phyloP scores from a whole-genome alignment of 2,888 invertebrate genomes.

The Polia nebulosa region DNA sequence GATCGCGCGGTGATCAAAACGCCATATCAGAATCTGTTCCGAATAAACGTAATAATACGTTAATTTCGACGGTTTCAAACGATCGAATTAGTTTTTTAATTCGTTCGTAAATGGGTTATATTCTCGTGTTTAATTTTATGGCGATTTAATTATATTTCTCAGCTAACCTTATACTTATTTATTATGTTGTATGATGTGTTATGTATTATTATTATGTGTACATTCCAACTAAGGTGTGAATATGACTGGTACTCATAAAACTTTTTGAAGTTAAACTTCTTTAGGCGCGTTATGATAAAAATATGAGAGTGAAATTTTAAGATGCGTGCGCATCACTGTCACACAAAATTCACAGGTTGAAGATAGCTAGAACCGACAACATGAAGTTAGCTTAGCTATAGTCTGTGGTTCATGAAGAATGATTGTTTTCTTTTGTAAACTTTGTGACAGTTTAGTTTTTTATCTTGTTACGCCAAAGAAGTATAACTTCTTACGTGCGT shows the following conservation, averaged over 20 bases:
- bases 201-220: slow-evolving; percentile 12
- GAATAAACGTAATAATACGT: slow-evolving; percentile 72
- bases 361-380: too few species aligned
- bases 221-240: not conserved
- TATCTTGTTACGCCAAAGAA: too few species aligned
- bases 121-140: slow-evolving; percentile 46
- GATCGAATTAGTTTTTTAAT: slow-evolving; percentile 68
- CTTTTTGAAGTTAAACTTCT: too few species aligned
- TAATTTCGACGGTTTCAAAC: slow-evolving; percentile 66
- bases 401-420: too few species aligned
- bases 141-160: slow-evolving; percentile 51
- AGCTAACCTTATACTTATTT: slow-evolving; percentile 23
- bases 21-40: slow-evolving; percentile 73
- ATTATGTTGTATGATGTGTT: slow-evolving; percentile 15
- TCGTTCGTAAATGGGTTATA: slow-evolving; percentile 50
- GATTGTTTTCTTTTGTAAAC: too few species aligned
- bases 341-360: too few species aligned
- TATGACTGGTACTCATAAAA: not conserved
- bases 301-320: too few species aligned
- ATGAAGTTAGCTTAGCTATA: too few species aligned
- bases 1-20: slow-evolving; percentile 72
- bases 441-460: too few species aligned
- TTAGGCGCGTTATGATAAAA: too few species aligned
- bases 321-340: too few species aligned
- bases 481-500: too few species aligned